A percentile compares a stretch with the other conserved stretches of the same genome.
Evolutionary conservation across 2,888 invertebrate species (phyloP).

Genomic region (Bellardia pandia): DNA sequence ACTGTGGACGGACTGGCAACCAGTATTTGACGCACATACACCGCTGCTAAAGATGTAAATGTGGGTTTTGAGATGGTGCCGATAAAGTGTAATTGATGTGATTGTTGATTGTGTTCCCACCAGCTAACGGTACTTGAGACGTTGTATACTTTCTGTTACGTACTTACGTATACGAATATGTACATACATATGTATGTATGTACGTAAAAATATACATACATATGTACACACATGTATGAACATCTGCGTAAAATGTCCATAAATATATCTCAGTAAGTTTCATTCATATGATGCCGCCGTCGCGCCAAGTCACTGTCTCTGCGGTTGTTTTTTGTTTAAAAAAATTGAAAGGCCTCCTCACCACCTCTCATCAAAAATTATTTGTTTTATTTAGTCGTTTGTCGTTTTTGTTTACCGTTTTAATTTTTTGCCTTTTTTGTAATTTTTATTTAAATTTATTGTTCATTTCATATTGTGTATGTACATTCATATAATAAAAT

Average conservation of each 20-base stretch:
- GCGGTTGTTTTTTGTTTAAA: background rate
- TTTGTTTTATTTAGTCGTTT: background rate
- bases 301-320: background rate
- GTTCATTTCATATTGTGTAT: conserved; percentile 1
- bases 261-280: conserved; percentile 51
- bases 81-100: background rate
- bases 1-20: conserved; percentile 8
- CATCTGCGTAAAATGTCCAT: conserved; percentile 59
- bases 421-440: conserved; percentile 1
- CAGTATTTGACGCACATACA: conserved; percentile 52
- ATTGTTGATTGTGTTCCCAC: conserved; percentile 1
- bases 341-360: background rate
- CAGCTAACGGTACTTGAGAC: conserved; percentile 27
- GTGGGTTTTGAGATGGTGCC: background rate
- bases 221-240: background rate
- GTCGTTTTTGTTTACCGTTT: background rate
- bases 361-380: background rate
- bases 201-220: too few relatives aligned
- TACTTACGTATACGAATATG: conserved; percentile 7
- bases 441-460: conserved; percentile 18
- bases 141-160: conserved; percentile 17
- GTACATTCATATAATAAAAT: background rate
- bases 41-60: background rate
- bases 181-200: background rate
- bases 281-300: conserved; percentile 3